Percentiles rank a stretch among this genome's conserved stretches.
phyloP scores from a whole-genome alignment of 2,797 vertebrate species.

The Urocyon cinereoargenteus region DNA sequence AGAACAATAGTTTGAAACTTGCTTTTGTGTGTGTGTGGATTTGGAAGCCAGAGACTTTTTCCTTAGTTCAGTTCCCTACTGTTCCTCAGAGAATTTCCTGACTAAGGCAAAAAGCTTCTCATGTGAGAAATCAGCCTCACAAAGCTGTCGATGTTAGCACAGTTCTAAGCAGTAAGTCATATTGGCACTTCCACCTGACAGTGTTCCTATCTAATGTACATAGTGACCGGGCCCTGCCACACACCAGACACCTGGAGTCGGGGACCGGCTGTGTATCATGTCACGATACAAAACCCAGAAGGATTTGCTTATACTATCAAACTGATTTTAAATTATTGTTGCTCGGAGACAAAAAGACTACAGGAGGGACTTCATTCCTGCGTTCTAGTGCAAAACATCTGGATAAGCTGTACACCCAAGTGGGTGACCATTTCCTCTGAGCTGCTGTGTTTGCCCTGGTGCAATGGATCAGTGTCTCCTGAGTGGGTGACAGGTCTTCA shows the following conservation, averaged over 20 bases:
- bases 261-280: neutral
- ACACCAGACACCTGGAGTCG: neutral
- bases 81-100: constrained; percentile 77
- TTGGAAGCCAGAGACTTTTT: constrained; percentile 81
- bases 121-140: constrained; percentile 71
- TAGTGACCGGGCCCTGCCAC: neutral
- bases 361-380: neutral
- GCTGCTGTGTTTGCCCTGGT: constrained; percentile 75
- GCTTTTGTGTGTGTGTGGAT: constrained; percentile 77
- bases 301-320: constrained; percentile 27
- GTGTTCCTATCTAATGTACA: constrained; percentile 31
- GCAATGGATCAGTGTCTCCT: constrained; percentile 64
- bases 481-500: constrained; percentile 68
- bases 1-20: constrained; percentile 76
- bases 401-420: neutral
- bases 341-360: constrained; percentile 60
- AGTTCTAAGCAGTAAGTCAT: constrained; percentile 75
- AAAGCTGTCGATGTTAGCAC: constrained; percentile 67
- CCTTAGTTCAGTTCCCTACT: constrained; percentile 74
- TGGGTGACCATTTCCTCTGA: neutral
- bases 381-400: neutral
- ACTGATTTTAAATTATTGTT: neutral
- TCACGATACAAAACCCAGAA: constrained; percentile 59
- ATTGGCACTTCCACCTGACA: constrained; percentile 66
- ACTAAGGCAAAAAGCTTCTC: constrained; percentile 75